Percentiles rank a stretch among this genome's conserved stretches.
Conservation (phyloP, 1,140 invertebrate species). For the Hyles euphorbiae region DNA sequence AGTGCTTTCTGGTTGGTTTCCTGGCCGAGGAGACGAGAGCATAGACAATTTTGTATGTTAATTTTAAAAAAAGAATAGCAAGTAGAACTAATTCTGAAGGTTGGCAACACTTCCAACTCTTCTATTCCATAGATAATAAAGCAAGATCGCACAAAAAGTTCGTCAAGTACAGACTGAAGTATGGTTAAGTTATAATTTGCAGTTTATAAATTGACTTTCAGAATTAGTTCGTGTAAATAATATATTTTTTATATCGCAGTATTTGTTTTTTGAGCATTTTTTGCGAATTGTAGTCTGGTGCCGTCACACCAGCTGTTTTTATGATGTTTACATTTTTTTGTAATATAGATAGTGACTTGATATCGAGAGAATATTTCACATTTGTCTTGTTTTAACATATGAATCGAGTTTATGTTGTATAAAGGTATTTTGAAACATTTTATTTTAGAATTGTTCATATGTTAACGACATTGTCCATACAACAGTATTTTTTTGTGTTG, state of each 20-base stretch:
- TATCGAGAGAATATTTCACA: not conserved
- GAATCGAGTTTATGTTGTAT: too few species aligned
- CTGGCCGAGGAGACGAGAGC: conserved; percentile 4
- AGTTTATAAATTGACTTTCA: conserved; percentile 23
- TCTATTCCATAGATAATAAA: conserved; percentile 1
- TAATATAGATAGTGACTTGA: not conserved
- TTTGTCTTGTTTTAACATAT: not conserved
- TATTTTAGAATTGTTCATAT: too few species aligned
- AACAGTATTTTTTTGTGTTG: conserved; percentile 15
- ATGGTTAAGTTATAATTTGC: too few species aligned
- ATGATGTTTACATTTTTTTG: conserved; percentile 19
- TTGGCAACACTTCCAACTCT: not conserved
- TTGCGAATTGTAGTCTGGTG: conserved; percentile 38
- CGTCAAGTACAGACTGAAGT: too few species aligned
- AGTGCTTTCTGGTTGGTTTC: conserved; percentile 7
- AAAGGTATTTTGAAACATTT: too few species aligned
- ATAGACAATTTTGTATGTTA: conserved; percentile 21
- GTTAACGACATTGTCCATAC: too few species aligned
- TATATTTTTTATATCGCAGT: conserved; percentile 46
- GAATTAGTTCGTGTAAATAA: too few species aligned
- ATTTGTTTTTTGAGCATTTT: conserved; percentile 48
- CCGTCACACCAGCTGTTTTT: conserved; percentile 37
- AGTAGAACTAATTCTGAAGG: too few species aligned
- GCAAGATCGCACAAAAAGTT: too few species aligned
- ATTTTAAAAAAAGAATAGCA: conserved; percentile 27